Evolutionary conservation across 2,888 invertebrate genomes (phyloP).

Genomic region (Platynereis dumerilii): DNA sequence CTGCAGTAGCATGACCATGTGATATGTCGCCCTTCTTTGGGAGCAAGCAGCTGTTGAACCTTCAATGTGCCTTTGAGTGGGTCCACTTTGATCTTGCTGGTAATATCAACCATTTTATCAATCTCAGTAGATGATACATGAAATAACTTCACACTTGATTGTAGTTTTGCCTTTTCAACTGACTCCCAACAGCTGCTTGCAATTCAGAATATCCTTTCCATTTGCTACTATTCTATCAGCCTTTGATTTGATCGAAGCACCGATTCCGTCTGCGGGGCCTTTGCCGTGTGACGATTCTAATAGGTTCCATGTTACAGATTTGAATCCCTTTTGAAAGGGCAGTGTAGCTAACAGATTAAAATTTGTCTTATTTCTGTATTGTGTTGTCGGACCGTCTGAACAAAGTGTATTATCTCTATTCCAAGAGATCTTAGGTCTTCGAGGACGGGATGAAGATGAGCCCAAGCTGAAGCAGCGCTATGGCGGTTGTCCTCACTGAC

Average conservation of each 20-base stretch:
- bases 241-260: slow-evolving; percentile 43
- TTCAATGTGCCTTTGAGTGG: slow-evolving; percentile 19
- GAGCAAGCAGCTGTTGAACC: slow-evolving; percentile 14
- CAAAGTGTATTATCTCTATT: too few species aligned
- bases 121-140: slow-evolving; percentile 12
- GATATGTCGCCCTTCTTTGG: slow-evolving; percentile 6
- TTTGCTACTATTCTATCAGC: slow-evolving; percentile 34
- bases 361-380: slow-evolving; percentile 55
- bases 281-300: slow-evolving; percentile 36
- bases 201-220: slow-evolving; percentile 25
- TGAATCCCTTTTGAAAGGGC: slow-evolving; percentile 13
- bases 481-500: too few species aligned
- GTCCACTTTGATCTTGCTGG: background rate
- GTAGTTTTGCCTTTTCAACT: background rate
- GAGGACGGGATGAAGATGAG: too few species aligned
- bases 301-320: slow-evolving; percentile 46
- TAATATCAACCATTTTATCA: background rate
- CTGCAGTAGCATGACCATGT: slow-evolving; percentile 12
- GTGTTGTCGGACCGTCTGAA: slow-evolving; percentile 56
- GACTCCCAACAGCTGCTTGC: slow-evolving; percentile 4
- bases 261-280: slow-evolving; percentile 48
- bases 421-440: too few species aligned
- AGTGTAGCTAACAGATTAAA: slow-evolving; percentile 46
- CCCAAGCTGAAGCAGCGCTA: too few species aligned
- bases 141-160: slow-evolving; percentile 9